Conservation (phyloP, 2,888 invertebrate genomes). For the Aleiodes alternator region DNA sequence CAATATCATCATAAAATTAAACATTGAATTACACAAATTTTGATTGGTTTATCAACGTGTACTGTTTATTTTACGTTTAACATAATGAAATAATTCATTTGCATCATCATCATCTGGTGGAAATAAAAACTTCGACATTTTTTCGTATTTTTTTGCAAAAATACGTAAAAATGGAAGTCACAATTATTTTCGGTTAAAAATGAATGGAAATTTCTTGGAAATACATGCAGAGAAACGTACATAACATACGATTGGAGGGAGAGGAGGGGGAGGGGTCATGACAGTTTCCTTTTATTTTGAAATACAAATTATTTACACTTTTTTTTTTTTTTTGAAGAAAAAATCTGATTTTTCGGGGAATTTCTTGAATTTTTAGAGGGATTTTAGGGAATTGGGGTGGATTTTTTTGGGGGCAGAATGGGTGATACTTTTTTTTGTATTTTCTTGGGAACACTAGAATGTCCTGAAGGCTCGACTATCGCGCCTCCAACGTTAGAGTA, state of each 20-base stretch:
- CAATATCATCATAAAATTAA: background rate
- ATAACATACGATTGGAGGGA: no score
- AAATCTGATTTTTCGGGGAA: no score
- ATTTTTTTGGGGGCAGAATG: background rate
- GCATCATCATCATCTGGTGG: background rate
- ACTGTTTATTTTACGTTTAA: background rate
- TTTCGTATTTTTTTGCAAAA: background rate
- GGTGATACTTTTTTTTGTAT: background rate
- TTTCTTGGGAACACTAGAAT: slow-evolving; percentile 2
- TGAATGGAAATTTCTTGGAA: no score
- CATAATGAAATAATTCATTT: no score
- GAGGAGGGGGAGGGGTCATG: no score
- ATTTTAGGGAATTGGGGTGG: background rate
- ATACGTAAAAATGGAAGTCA: no score
- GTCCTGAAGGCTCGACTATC: slow-evolving; percentile 29
- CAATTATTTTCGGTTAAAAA: no score
- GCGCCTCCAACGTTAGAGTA: slow-evolving; percentile 28
- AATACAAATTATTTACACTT: no score
- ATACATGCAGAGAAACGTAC: no score
- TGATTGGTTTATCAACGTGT: background rate
- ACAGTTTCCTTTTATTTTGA: no score
- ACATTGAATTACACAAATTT: background rate
- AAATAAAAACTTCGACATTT: background rate
- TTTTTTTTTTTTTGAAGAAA: no score
- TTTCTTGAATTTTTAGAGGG: background rate